These are phyloP conservation scores for Microdon myrmicae DNA, from an alignment of 2,888 invertebrate species.

Conservation along the genomic window DNA sequence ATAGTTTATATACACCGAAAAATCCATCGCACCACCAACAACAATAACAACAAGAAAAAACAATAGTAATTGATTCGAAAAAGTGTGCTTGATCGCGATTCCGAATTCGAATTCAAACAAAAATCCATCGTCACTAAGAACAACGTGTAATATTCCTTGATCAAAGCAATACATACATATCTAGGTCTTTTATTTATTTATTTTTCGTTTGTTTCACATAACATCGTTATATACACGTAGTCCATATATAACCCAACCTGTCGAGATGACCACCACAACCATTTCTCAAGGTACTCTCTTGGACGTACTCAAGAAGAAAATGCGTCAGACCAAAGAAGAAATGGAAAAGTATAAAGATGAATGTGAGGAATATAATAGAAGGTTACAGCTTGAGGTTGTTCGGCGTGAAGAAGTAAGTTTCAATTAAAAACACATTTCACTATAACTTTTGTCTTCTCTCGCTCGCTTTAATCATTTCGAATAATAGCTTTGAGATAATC, in stretches of 20 bases:
- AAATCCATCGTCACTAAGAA: background rate
- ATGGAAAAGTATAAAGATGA: conserved; percentile 99
- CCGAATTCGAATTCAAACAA: background rate
- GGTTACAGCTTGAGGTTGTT: conserved; percentile 94
- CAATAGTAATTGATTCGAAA: too few relatives aligned
- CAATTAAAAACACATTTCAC: background rate
- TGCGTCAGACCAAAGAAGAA: conserved; percentile 98
- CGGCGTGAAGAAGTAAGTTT: conserved; percentile 96
- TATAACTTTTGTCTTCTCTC: conserved; percentile 31
- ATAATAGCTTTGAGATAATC: too few relatives aligned
- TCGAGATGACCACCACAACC: conserved; percentile 85
- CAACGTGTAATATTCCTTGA: conserved; percentile 1
- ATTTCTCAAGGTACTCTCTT: conserved; percentile 93
- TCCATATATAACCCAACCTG: too few relatives aligned
- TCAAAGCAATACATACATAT: conserved; percentile 10
- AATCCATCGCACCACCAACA: too few relatives aligned
- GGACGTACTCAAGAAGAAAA: conserved; percentile 99
- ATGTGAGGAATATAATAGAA: conserved; percentile 94
- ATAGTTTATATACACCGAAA: too few relatives aligned
- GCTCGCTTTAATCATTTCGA: too few relatives aligned
- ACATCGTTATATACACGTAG: conserved; percentile 10
- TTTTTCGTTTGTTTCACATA: conserved; percentile 10
- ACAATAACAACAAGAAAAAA: too few relatives aligned
- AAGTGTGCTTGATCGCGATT: conserved; percentile 10
- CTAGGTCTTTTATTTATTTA: conserved; percentile 8